Conservation (phyloP, 1,140 invertebrate genomes). For the Polyergus mexicanus region DNA sequence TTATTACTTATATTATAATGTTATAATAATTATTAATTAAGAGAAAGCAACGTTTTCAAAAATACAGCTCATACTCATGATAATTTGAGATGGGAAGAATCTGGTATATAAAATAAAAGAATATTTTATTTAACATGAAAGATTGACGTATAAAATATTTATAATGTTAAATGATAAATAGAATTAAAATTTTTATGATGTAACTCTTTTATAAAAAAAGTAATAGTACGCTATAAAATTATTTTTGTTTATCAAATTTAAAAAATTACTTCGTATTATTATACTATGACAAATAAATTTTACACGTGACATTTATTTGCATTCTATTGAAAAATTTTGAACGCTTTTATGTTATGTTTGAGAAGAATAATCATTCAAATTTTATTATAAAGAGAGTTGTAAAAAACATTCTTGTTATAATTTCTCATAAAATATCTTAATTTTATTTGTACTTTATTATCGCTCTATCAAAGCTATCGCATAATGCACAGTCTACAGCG, state of each 20-base stretch:
- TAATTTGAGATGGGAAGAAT: neutral
- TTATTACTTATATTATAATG: too few relatives aligned
- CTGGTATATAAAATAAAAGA: too few relatives aligned
- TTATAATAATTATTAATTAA: too few relatives aligned
- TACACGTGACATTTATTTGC: slow-evolving; percentile 28
- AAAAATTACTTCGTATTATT: slow-evolving; percentile 9
- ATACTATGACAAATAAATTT: neutral
- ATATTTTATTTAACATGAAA: too few relatives aligned
- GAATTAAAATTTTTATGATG: too few relatives aligned
- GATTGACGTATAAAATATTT: too few relatives aligned
- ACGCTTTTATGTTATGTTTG: neutral
- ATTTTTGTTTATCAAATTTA: neutral
- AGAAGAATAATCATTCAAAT: slow-evolving; percentile 12
- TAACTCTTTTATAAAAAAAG: slow-evolving; percentile 6
- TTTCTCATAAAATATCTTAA: slow-evolving; percentile 30
- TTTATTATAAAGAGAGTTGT: neutral
- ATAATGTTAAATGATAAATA: neutral
- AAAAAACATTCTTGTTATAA: slow-evolving; percentile 11
- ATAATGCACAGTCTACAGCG: slow-evolving; percentile 53
- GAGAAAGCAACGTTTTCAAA: neutral
- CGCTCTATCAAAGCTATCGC: slow-evolving; percentile 41
- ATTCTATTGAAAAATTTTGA: neutral
- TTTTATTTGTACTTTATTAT: slow-evolving; percentile 50
- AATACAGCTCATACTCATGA: neutral
- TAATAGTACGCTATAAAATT: too few relatives aligned